Base-by-base conservation (phyloP, 1,140 invertebrate species). In the Calycopis cecrops region DNA sequence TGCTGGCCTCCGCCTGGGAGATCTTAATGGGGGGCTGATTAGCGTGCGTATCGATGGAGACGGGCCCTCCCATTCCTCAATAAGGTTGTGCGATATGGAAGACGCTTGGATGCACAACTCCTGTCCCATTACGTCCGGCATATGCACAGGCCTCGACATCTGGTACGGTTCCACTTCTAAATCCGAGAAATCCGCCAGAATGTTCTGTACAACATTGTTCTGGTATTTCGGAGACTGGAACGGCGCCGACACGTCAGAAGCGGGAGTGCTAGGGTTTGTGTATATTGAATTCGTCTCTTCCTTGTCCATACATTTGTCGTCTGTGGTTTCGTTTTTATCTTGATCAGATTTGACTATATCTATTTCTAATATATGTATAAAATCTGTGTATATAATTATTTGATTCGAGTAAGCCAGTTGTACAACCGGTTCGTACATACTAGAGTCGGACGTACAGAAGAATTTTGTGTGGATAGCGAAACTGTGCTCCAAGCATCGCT, bases 401-500 rank as follows among this genome's bases (percentile, higher is more conserved):
- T 88, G 87, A 64, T 88, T 88, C 21, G 82, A 80, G 65, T 88
- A 88, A 0, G 86, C 86, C 56, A 88, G 62, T 42, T 88, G 87
- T 1, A 88, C 85, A 0, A 88, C 87, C 0, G 87, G 87, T 55
- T 88, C 87, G 35, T 83, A 88, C 60, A 88, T 83, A 33, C 79
- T 87, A 17, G 84, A 85, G 59, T 88, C 87, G 0, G 84, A 85
- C 14, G 87, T 85, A 52, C 87, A 88, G 59, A 87, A 88, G 57
- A 88, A 88, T 40, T 86, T 87, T 53, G 87, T 88, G 62, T 88
- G 87, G 37, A 88, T 87, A 0, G 86, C 85, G 38, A 88, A 88
- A 63, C 88, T 88, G 60, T 88, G 87, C 63, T 88, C 82, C 48
- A 88, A 68, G 53, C 87, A 88, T 37, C 86, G 63, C 61, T 86